Base-by-base conservation (phyloP, 2,888 invertebrate species). In the Nephrotoma flavescens region DNA sequence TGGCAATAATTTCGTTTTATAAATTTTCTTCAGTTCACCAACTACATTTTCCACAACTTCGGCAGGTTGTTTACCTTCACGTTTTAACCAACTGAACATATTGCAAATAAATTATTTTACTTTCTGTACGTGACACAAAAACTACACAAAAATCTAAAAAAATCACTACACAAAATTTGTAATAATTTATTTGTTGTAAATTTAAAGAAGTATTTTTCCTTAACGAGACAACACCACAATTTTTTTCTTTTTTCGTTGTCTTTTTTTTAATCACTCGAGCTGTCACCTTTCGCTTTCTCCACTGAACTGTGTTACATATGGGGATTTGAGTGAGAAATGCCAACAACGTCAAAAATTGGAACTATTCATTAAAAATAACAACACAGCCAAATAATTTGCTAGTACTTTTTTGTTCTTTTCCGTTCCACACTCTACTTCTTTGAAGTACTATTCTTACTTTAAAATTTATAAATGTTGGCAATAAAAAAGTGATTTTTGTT, bases 11-110 rank as follows among this genome's bases (percentile, higher is more conserved):
- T 98, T 98, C 89, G 95, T 94, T 92, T 94, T 97, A 92, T 99
- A 99, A 89, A 98, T 96, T 91, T 95, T 96, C 92, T 98, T 98
- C 88, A 99, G 95, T 87, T 99, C 99, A 90, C 98, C 97, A 88
- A 97, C 95, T 87, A 99, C 99, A 93, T 95, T 97, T 90, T 97
- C 96, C 90, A 96, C 96, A 89, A 95, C 94, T 91, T 96, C 96
- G 88, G 95, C 93, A 88, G 89, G 89, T 87, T 88, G 89, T 86
- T 90, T 90, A 93, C 95, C 96, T 91, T 96, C 96, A 89, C 94
- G 95, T 90, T 93, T 95, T 89, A 97, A 92, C 95, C 96, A 97
- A 92, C 96, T 96, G 92, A 97, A 97, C 97, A 97, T 97, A 91
- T 92, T 94, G 86, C 57, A 42, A 42, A 84, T n/a, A 42, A 83